Base-by-base conservation (phyloP, 2,888 invertebrate genomes). In the Ennomos fuscantarius region DNA sequence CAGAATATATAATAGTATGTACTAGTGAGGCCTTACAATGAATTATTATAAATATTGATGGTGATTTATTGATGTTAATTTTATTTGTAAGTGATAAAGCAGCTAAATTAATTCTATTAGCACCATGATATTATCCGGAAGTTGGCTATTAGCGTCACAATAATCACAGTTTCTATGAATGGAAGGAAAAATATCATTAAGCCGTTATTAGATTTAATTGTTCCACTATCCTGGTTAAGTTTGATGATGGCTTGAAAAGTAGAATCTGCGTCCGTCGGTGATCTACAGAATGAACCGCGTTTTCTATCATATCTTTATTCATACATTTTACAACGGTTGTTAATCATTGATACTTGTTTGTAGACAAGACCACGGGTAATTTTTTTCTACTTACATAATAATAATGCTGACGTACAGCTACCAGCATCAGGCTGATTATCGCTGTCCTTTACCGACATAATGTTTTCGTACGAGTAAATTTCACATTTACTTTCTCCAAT, bases 401-500 rank as follows among this genome's bases (percentile, higher is more conserved):
- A 24, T 24, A 24, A n/a, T 31, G 36, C 9, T 31, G 6, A 11
- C 12, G 10, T 15, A 33, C 9, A 12, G 12, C 15, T 8, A 34
- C 9, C 44, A 34, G 15, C 34, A 13, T 3, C 11, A 46, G 35
- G 8, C 8, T 46, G 44, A 24, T 10, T 10, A 9, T 2, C 12
- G 44, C 37, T 37, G 67, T 70, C 72, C 70, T 73, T 68, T 57
- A 52, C 55, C 12, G 46, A 65, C 55, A 60, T 63, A 68, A 66
- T 64, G 60, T 68, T 70, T 72, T 73, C 73, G 72, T 72, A 66
- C 70, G 69, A 72, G 66, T 74, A 73, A 78, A 84, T 86, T 86
- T 86, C 84, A 84, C 84, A 81, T 83, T 82, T 70, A 84, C 86
- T 86, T 87, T 87, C 86, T 79, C 84, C 76, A 50, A 73, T 71